These are phyloP conservation scores for Cydia fagiglandana DNA, from an alignment of 1,140 invertebrate genomes.

Conservation along the genomic window DNA sequence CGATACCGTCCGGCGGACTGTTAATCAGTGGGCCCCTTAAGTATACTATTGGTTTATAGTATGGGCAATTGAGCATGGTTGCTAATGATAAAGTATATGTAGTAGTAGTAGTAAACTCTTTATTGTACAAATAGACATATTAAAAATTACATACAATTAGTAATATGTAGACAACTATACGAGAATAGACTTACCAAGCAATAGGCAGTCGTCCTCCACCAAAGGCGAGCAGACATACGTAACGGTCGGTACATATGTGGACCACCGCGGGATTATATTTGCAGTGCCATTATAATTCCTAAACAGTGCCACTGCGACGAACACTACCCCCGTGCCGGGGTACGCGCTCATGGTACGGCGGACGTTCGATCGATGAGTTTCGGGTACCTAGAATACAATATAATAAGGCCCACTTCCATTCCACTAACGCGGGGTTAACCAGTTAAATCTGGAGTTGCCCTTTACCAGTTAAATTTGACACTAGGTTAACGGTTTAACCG, in stretches of 20 bases:
- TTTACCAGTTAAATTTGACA: no score
- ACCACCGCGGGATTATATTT: conserved; percentile 70
- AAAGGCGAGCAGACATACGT: conserved; percentile 83
- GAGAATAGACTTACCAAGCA: conserved; percentile 50
- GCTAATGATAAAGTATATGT: not conserved
- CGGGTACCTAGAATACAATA: conserved; percentile 50
- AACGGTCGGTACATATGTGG: conserved; percentile 83
- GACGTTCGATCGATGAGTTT: conserved; percentile 35
- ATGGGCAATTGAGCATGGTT: no score
- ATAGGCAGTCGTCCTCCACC: conserved; percentile 69
- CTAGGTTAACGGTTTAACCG: no score
- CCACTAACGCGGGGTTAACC: no score
- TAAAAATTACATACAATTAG: no score
- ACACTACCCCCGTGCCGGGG: conserved; percentile 82
- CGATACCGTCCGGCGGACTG: no score
- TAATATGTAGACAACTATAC: conserved; percentile 7
- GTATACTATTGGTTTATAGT: no score
- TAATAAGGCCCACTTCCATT: no score
- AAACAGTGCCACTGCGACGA: conserved; percentile 80
- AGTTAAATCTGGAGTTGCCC: no score
- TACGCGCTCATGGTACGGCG: conserved; percentile 81
- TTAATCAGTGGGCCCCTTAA: no score
- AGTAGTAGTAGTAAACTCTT: no score
- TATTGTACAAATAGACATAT: no score
- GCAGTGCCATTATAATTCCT: conserved; percentile 3